Evolutionary conservation across 2,888 invertebrate species (phyloP), one percentile per base, ranked within the genome.

Genomic region (Coelopa pilipes): DNA sequence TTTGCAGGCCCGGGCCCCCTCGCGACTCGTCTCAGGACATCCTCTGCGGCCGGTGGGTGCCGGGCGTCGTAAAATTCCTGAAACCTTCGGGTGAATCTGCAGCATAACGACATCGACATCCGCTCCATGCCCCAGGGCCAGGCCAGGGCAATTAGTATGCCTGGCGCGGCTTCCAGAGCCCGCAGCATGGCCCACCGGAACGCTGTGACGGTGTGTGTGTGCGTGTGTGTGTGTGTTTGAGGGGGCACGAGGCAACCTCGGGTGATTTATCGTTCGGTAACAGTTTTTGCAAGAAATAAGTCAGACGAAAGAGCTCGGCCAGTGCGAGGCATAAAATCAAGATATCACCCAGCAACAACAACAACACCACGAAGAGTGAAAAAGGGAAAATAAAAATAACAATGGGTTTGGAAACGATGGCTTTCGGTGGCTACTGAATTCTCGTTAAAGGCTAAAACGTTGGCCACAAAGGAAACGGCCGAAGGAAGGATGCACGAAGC

Each of bases 1-100:
- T 34, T 34, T 34, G 34, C 34, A 34, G 34, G 34, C 34, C 34
- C 34, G 2, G 4, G 34, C 34, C 34, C 34, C 34, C 34, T 34
- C 34, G 34, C 34, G 4, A n/a, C 34, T 34, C 34, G 34, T 34
- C 34, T 2, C 2, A 34, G 34, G 34, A 34, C 34, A 34, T 34
- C 34, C 34, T 34, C 34, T 34, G 34, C 34, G 2, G 34, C 34
- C 4, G 4, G 2, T 34, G 34, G 34, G 34, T 2, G 2, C 34
- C 34, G 34, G n/a, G 75, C 78, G 76, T 78, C 76, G 77, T 76
- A 50, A 78, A 77, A 79, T 78, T 78, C 78, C 78, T 78, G 79
- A 79, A 76, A 74, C 77, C 76, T 75, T 76, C 63, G 11, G 24
- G 62, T 34, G 24, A 62, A 15, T 21, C n/a, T n/a, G 24, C 21